These are phyloP conservation scores for Todus mexicanus DNA, from an alignment of 2,797 vertebrate species.

Conservation along the genomic window DNA sequence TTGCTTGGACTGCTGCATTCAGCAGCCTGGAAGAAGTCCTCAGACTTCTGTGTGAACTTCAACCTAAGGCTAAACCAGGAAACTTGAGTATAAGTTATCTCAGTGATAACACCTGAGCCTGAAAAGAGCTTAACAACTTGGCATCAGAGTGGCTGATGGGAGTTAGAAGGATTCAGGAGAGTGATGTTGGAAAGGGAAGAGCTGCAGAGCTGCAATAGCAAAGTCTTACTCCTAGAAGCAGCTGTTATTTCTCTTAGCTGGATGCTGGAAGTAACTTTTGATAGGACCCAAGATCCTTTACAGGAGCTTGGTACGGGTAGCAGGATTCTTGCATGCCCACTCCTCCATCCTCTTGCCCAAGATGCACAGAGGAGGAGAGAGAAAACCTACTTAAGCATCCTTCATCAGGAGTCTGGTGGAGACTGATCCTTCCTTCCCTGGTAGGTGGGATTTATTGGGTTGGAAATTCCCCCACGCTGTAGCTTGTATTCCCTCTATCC, in stretches of 20 bases:
- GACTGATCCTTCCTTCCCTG: not conserved
- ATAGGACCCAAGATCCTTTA: fast-evolving
- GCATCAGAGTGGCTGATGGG: not conserved
- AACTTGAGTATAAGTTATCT: fast-evolving
- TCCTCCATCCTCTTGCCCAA: not conserved
- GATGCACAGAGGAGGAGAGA: not conserved
- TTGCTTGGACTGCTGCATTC: not conserved
- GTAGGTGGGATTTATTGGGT: not conserved
- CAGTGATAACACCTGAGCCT: not conserved
- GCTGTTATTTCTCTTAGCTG: not conserved
- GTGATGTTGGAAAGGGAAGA: not conserved
- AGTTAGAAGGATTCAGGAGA: not conserved
- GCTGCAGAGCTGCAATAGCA: not conserved
- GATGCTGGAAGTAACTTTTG: not conserved
- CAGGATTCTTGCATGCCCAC: fast-evolving
- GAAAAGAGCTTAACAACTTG: not conserved
- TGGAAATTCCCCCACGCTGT: not conserved
- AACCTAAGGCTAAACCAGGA: not conserved
- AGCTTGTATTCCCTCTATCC: not conserved
- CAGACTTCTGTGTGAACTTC: not conserved
- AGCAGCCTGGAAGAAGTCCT: not conserved
- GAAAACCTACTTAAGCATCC: not conserved
- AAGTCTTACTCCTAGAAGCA: not conserved
- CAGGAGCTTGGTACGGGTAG: not conserved
- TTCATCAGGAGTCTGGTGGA: not conserved